Base-by-base conservation (phyloP, 1,140 invertebrate genomes). In the Latrodectus geometricus region DNA sequence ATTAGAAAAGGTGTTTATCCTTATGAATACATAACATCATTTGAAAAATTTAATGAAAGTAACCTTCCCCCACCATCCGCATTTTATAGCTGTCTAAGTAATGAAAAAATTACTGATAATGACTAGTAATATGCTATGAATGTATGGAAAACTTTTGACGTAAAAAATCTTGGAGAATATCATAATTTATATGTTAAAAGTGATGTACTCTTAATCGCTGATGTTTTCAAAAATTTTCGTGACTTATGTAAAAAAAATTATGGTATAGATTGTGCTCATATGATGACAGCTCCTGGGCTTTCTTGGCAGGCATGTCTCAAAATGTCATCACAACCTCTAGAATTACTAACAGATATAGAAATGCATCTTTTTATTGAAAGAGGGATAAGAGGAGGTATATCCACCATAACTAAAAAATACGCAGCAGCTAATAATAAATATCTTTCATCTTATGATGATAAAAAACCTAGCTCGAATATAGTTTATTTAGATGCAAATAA, bases 401-500 rank as follows among this genome's bases (percentile, higher is more conserved):
- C n/a, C n/a, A n/a, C n/a, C n/a, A n/a, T n/a, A n/a, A n/a, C n/a
- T n/a, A n/a, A n/a, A n/a, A n/a, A n/a, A n/a, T n/a, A n/a, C n/a
- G n/a, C n/a, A n/a, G n/a, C n/a, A n/a, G n/a, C n/a, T n/a, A n/a
- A n/a, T n/a, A n/a, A n/a, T n/a, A n/a, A n/a, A n/a, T n/a, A n/a
- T n/a, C n/a, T n/a, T n/a, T n/a, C n/a, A n/a, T n/a, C n/a, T n/a
- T n/a, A n/a, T n/a, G n/a, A n/a, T n/a, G n/a, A n/a, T n/a, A n/a
- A n/a, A n/a, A n/a, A n/a, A n/a, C n/a, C n/a, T n/a, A n/a, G n/a
- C n/a, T 21, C 70, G 8, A 90, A 88, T 70, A 83, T 91, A 8
- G 69, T 85, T 0, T 89, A 90, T 79, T 35, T 89, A 9, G 89
- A 90, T 88, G 85, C 85, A 17, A 88, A 89, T 72, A 89, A 89